Evolutionary conservation across 1,140 invertebrate genomes (phyloP).

Genomic region (Drosophila takahashii): DNA sequence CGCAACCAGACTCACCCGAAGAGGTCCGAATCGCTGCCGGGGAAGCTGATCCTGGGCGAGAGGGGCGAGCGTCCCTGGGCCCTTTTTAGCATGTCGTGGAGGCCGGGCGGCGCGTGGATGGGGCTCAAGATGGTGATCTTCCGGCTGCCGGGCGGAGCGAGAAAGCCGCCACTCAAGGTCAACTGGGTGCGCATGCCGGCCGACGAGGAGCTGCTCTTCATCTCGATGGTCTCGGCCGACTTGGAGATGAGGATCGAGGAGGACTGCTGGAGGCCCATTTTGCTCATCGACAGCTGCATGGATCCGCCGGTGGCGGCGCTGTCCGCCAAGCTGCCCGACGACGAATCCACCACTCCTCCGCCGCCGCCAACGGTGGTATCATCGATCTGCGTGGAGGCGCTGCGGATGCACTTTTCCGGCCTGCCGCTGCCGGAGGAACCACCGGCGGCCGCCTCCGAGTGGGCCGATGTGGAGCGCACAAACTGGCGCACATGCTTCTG

Average conservation of each 20-base stretch:
- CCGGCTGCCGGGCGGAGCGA: constrained; percentile 81
- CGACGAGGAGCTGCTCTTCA: constrained; percentile 70
- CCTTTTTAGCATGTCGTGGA: constrained; percentile 81
- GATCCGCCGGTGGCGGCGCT: constrained; percentile 33
- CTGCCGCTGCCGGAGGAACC: constrained; percentile 5
- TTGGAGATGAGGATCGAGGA: constrained; percentile 84
- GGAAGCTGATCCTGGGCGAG: constrained; percentile 82
- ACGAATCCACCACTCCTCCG: background rate
- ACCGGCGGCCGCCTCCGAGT: constrained; percentile 78
- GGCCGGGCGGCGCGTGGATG: constrained; percentile 78
- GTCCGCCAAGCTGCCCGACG: constrained; percentile 9
- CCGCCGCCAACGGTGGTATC: constrained; percentile 34
- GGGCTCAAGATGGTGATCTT: constrained; percentile 84
- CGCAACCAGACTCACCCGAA: constrained; percentile 71
- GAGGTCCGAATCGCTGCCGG: constrained; percentile 80
- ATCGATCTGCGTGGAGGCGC: constrained; percentile 83
- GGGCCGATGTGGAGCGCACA: constrained; percentile 83
- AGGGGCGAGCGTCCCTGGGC: constrained; percentile 73
- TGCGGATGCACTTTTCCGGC: constrained; percentile 81
- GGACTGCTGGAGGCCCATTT: constrained; percentile 78
- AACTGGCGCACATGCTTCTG: constrained; percentile 84
- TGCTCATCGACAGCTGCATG: constrained; percentile 71
- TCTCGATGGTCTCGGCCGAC: constrained; percentile 83
- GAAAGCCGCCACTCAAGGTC: constrained; percentile 78
- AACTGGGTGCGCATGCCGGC: constrained; percentile 80